phyloP scores from a whole-genome alignment of 2,113 vertebrate genomes.

The Hyla sarda region DNA sequence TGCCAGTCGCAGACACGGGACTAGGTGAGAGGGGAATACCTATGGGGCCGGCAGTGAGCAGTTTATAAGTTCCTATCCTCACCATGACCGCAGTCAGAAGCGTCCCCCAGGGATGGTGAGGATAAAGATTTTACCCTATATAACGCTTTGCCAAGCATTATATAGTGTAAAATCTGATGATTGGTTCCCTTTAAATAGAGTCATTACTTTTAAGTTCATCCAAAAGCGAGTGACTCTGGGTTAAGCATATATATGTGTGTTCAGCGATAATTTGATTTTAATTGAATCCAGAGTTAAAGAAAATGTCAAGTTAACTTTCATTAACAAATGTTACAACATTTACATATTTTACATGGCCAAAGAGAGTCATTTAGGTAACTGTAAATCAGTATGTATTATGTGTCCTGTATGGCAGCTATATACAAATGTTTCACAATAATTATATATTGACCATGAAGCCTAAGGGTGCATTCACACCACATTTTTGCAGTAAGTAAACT shows the following conservation, averaged over 20 bases:
- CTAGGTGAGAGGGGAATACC: no score
- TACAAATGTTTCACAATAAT: background rate
- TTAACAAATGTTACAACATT: background rate
- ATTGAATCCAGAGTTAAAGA: background rate
- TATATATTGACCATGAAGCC: background rate
- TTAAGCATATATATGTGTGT: background rate
- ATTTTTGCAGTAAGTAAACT: background rate
- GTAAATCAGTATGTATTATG: background rate
- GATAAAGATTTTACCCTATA: no score
- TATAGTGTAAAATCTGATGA: no score
- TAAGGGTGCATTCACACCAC: background rate
- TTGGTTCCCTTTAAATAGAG: no score
- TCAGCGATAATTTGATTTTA: background rate
- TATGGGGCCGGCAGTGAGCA: no score
- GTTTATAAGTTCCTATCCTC: no score
- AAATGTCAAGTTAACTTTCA: slow-evolving; percentile 11
- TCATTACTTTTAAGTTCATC: background rate
- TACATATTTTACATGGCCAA: background rate
- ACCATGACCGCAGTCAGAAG: no score
- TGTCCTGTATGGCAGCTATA: background rate
- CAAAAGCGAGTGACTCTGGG: background rate
- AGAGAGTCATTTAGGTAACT: background rate
- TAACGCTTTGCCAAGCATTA: no score
- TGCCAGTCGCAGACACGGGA: no score
- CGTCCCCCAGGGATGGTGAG: no score